phyloP scores from a whole-genome alignment of 2,888 invertebrate genomes.

The Yponomeuta evonymella region DNA sequence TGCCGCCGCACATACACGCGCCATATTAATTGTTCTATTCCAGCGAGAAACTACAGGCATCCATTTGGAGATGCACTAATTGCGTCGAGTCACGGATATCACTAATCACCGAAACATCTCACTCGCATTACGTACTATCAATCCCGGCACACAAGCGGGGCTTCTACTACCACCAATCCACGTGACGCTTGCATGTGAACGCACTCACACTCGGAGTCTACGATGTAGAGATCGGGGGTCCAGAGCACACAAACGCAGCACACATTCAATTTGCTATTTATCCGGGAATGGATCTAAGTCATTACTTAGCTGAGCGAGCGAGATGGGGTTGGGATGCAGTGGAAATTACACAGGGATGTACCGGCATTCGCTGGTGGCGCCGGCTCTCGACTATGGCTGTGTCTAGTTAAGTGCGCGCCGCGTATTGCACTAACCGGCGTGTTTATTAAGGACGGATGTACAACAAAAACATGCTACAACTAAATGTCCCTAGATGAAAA shows the following conservation, averaged over 20 bases:
- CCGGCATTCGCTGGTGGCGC: slow-evolving; percentile 41
- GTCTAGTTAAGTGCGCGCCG: slow-evolving; percentile 16
- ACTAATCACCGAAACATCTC: slow-evolving; percentile 24
- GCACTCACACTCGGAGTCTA: slow-evolving; percentile 27
- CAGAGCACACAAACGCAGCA: slow-evolving; percentile 40
- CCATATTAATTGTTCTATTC: slow-evolving; percentile 13
- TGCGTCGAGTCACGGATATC: slow-evolving; percentile 16
- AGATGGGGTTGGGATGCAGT: slow-evolving; percentile 66
- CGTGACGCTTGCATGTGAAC: slow-evolving; percentile 13
- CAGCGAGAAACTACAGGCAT: neutral
- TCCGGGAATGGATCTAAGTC: slow-evolving; percentile 75
- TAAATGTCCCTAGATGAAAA: neutral
- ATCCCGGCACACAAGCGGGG: slow-evolving; percentile 10
- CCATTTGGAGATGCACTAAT: slow-evolving; percentile 18
- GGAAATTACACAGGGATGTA: slow-evolving; percentile 61
- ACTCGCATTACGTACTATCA: slow-evolving; percentile 17
- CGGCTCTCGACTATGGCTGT: slow-evolving; percentile 19
- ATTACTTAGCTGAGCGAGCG: slow-evolving; percentile 75
- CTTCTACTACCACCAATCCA: neutral
- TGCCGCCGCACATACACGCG: neutral
- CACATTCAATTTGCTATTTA: slow-evolving; percentile 76
- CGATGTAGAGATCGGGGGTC: slow-evolving; percentile 29
- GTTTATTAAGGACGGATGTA: slow-evolving; percentile 20
- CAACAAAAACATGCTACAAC: slow-evolving; percentile 11
- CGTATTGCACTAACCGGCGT: slow-evolving; percentile 22